These are phyloP conservation scores for Danaus melanippus DNA, from an alignment of 1,140 invertebrate genomes.

Conservation along the genomic window DNA sequence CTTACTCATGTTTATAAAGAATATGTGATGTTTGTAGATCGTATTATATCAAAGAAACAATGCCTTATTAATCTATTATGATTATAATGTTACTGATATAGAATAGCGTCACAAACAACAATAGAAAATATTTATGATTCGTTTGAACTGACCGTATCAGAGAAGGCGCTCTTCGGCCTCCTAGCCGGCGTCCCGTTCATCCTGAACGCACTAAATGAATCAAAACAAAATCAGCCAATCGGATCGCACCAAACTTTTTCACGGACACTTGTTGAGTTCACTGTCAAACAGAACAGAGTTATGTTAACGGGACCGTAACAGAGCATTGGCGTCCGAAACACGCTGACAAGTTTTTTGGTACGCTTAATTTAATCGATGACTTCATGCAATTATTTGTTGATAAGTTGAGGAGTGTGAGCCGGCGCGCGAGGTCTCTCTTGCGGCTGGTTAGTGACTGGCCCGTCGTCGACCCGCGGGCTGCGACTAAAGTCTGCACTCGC, in stretches of 20 bases:
- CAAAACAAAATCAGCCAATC: conserved; percentile 45
- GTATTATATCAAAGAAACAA: conserved; percentile 2
- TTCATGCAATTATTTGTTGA: conserved; percentile 64
- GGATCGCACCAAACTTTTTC: conserved; percentile 60
- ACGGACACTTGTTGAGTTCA: conserved; percentile 64
- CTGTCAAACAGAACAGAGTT: conserved; percentile 50
- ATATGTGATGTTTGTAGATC: conserved; percentile 1
- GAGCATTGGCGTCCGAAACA: conserved; percentile 21
- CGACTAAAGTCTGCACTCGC: conserved; percentile 21
- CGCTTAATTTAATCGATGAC: conserved; percentile 67
- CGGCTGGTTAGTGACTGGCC: conserved; percentile 48
- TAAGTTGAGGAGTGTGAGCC: conserved; percentile 52
- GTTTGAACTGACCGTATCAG: conserved; percentile 49
- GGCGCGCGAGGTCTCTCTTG: conserved; percentile 36
- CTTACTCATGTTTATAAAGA: no score
- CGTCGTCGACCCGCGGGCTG: conserved; percentile 9
- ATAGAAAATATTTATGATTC: no score
- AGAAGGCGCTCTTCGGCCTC: conserved; percentile 61
- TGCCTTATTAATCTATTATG: no score
- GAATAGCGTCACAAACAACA: no score
- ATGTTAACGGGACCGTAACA: background rate
- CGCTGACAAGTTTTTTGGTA: conserved; percentile 14
- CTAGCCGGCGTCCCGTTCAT: conserved; percentile 65
- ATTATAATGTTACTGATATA: no score
- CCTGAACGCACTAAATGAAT: conserved; percentile 35